phyloP scores from a whole-genome alignment of 2,113 vertebrate species.

The Sceloporus tristichus region DNA sequence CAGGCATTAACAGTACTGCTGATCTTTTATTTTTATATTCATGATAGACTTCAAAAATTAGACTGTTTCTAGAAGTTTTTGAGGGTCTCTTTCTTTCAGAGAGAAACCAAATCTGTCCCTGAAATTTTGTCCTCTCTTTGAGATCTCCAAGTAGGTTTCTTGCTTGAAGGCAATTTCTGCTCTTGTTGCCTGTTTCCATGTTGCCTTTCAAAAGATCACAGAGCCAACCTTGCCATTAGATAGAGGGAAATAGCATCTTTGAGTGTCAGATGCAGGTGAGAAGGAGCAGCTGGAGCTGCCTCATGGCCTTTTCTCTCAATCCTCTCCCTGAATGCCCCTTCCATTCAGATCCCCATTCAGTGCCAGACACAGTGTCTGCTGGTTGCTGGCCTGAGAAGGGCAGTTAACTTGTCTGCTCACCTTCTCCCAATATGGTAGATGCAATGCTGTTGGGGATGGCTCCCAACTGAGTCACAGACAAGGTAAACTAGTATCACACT shows the following conservation, averaged over 20 bases:
- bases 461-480: not conserved
- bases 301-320: not conserved
- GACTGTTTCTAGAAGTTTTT: slow-evolving; percentile 41
- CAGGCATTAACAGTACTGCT: slow-evolving; percentile 37
- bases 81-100: slow-evolving; percentile 15
- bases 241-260: not conserved
- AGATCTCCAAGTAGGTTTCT: not conserved
- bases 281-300: no score
- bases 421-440: not conserved
- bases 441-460: not conserved
- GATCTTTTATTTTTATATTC: slow-evolving; percentile 14
- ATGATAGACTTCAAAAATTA: slow-evolving; percentile 41
- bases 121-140: not conserved
- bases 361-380: not conserved
- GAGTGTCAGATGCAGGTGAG: not conserved
- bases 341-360: not conserved
- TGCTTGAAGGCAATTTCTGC: not conserved
- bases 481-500: not conserved
- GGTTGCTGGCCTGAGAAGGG: not conserved
- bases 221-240: not conserved
- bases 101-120: slow-evolving; percentile 36
- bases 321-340: no score
- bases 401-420: not conserved
- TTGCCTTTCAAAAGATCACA: not conserved
- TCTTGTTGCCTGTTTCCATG: not conserved